These are phyloP conservation scores for Dicyrtoma fusca DNA, from an alignment of 2,888 invertebrate species.

Conservation along the genomic window DNA sequence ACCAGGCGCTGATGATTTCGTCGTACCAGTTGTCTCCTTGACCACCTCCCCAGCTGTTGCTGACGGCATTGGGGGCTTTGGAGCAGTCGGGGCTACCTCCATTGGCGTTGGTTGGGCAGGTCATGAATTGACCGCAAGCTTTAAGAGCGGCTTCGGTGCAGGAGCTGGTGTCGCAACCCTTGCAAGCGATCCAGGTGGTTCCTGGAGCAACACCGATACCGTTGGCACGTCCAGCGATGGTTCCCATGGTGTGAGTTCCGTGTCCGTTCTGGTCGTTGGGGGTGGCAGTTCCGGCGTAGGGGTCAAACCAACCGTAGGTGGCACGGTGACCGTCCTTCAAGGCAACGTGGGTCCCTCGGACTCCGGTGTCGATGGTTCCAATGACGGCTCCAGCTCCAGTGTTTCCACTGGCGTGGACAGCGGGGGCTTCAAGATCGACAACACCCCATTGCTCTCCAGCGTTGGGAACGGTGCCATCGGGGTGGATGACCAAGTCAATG, in stretches of 20 bases:
- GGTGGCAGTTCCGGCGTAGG: background rate
- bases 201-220: slow-evolving; percentile 33
- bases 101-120: slow-evolving; percentile 33
- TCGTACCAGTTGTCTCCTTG: slow-evolving; percentile 26
- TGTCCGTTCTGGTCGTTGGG: slow-evolving; percentile 7
- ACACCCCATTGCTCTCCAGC: slow-evolving; percentile 23
- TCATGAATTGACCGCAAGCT: slow-evolving; percentile 24
- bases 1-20: slow-evolving; percentile 26
- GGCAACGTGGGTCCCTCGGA: slow-evolving; percentile 33
- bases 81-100: slow-evolving; percentile 23
- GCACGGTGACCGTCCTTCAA: slow-evolving; percentile 25
- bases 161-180: slow-evolving; percentile 15
- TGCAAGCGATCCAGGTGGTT: slow-evolving; percentile 32
- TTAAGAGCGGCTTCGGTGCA: slow-evolving; percentile 21
- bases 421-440: slow-evolving; percentile 10
- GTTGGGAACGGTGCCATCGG: background rate
- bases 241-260: slow-evolving; percentile 30
- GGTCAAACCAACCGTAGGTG: slow-evolving; percentile 36
- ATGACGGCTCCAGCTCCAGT: background rate
- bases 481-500: background rate
- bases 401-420: slow-evolving; percentile 2
- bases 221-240: slow-evolving; percentile 29
- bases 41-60: slow-evolving; percentile 39
- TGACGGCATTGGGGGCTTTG: slow-evolving; percentile 35
- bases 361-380: slow-evolving; percentile 29